Conservation (phyloP, 37 sponge, comb jelly and placozoan genomes). For the Chondrosia reniformis region DNA sequence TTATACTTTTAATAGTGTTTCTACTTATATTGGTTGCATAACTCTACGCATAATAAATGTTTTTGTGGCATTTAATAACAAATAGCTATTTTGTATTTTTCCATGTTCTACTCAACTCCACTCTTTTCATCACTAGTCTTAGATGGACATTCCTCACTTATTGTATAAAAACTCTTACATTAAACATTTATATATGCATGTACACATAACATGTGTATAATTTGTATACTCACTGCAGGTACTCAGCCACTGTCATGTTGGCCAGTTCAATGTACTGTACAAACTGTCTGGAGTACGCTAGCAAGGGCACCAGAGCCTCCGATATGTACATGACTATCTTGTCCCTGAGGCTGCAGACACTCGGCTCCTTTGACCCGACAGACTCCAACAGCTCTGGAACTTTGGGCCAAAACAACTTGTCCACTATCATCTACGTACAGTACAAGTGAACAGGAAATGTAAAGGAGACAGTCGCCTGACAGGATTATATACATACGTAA, state of each 20-base stretch:
- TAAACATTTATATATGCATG: too few species aligned
- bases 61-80: too few species aligned
- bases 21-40: background rate
- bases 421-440: conserved; percentile 71
- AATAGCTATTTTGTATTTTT: too few species aligned
- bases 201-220: too few species aligned
- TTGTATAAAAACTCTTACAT: too few species aligned
- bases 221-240: conserved; percentile 60
- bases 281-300: conserved; percentile 77
- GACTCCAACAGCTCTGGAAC: conserved; percentile 77
- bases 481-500: too few species aligned
- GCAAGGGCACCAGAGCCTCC: conserved; percentile 79
- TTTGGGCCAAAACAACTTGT: conserved; percentile 87
- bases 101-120: too few species aligned
- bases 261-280: conserved; percentile 71
- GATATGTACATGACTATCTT: conserved; percentile 40
- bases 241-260: conserved; percentile 61
- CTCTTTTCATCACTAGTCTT: too few species aligned
- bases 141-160: too few species aligned
- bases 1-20: background rate
- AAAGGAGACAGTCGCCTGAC: too few species aligned
- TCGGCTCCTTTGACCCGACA: conserved; percentile 88
- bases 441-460: too few species aligned
- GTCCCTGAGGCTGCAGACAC: conserved; percentile 60
- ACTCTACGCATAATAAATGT: too few species aligned